phyloP scores from a whole-genome alignment of 37 sponge, comb jelly and placozoan species.

The Mnemiopsis leidyi region DNA sequence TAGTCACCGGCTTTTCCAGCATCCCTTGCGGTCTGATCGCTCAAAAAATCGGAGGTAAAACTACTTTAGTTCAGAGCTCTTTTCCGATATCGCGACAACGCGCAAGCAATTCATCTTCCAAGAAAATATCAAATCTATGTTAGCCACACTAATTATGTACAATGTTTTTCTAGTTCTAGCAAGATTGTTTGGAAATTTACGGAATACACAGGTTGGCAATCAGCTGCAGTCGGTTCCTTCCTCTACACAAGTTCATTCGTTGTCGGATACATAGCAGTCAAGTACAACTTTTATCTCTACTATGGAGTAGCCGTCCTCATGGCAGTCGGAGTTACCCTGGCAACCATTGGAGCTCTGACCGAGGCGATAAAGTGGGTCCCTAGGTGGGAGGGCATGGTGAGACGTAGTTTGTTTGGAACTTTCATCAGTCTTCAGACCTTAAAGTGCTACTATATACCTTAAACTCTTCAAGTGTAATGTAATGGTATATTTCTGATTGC shows the following conservation, averaged over 20 bases:
- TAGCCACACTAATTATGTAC: too few relatives aligned
- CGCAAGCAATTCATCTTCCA: too few relatives aligned
- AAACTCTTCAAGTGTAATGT: too few relatives aligned
- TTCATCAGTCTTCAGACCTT: too few relatives aligned
- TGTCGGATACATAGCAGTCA: background rate
- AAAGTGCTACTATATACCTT: too few relatives aligned
- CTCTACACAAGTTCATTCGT: background rate
- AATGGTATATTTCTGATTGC: too few relatives aligned
- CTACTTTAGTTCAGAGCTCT: too few relatives aligned
- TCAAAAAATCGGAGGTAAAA: constrained; percentile 12
- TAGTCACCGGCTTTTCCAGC: background rate
- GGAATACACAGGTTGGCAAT: constrained; percentile 18
- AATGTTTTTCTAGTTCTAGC: too few relatives aligned
- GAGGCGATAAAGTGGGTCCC: constrained; percentile 43
- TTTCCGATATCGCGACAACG: too few relatives aligned
- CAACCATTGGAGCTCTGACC: constrained; percentile 33
- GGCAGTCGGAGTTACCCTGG: background rate
- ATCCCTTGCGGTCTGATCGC: background rate
- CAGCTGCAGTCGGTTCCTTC: background rate
- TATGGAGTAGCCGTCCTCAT: background rate
- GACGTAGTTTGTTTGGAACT: too few relatives aligned
- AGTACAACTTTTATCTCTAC: background rate
- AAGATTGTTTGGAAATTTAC: too few relatives aligned
- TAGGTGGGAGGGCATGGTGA: constrained; percentile 43
- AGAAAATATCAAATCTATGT: background rate